Conservation (phyloP, 2,797 vertebrate species). For the Todus mexicanus region DNA sequence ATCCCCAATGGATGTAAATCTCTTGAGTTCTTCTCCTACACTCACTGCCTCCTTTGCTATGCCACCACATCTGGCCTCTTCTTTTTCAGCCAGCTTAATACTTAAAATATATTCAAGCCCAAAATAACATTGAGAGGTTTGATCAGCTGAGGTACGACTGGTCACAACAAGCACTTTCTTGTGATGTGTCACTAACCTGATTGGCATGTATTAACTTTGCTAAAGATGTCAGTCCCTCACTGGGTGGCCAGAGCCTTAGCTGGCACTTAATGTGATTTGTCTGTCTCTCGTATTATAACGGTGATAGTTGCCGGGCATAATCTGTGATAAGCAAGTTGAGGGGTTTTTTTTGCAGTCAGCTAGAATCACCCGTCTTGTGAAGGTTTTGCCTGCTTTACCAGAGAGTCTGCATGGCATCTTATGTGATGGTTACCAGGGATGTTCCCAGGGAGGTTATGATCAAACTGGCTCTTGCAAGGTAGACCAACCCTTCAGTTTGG, state of each 20-base stretch:
- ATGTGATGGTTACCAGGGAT: neutral
- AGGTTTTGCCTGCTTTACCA: neutral
- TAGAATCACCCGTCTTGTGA: neutral
- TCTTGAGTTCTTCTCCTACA: neutral
- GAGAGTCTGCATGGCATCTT: neutral
- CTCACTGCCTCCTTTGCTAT: neutral
- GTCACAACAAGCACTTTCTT: neutral
- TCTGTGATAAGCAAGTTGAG: neutral
- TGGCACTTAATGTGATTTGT: neutral
- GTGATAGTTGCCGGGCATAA: rapidly evolving
- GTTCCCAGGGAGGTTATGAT: neutral
- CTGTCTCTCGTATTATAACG: neutral
- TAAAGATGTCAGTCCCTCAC: neutral
- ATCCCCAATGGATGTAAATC: neutral
- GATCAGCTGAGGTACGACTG: neutral
- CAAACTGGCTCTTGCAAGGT: neutral
- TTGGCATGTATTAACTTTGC: conserved; percentile 12
- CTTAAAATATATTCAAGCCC: neutral
- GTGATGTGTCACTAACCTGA: neutral
- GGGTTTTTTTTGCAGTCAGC: neutral
- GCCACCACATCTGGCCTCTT: neutral
- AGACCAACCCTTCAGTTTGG: neutral
- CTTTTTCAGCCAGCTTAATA: neutral
- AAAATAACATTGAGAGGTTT: neutral
- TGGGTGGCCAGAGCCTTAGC: neutral